Conservation (phyloP, 1,140 invertebrate genomes). For the Hetaerina americana region DNA sequence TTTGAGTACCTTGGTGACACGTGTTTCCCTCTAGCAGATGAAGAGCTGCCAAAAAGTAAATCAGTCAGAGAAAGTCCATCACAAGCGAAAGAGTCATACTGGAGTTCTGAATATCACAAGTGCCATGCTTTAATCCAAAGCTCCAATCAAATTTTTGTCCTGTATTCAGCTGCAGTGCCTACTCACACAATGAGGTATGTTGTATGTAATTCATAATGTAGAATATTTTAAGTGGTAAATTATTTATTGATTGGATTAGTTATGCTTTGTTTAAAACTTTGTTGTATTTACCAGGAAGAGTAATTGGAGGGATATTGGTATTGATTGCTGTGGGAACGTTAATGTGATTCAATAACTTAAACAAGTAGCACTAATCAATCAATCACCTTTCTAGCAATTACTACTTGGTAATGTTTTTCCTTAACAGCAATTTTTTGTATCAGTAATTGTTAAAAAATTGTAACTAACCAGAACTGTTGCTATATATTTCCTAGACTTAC, state of each 20-base stretch:
- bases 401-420: too few species aligned
- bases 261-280: background rate
- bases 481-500: too few species aligned
- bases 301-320: too few species aligned
- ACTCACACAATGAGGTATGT: conserved; percentile 50
- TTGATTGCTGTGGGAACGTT: too few species aligned
- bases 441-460: too few species aligned
- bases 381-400: too few species aligned
- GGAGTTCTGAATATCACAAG: conserved; percentile 73
- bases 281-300: background rate
- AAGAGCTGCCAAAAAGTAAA: background rate
- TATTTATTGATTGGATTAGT: too few species aligned
- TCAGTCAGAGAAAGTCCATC: background rate
- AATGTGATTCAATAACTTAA: too few species aligned
- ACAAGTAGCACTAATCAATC: too few species aligned
- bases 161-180: conserved; percentile 51
- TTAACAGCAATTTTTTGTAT: too few species aligned
- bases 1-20: background rate
- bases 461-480: too few species aligned
- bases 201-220: background rate
- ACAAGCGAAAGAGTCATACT: conserved; percentile 51
- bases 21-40: background rate
- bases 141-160: conserved; percentile 47
- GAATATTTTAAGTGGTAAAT: background rate
- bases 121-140: conserved; percentile 52